Evolutionary conservation across 1,140 invertebrate species (phyloP).

Genomic region (Pinna nobilis): DNA sequence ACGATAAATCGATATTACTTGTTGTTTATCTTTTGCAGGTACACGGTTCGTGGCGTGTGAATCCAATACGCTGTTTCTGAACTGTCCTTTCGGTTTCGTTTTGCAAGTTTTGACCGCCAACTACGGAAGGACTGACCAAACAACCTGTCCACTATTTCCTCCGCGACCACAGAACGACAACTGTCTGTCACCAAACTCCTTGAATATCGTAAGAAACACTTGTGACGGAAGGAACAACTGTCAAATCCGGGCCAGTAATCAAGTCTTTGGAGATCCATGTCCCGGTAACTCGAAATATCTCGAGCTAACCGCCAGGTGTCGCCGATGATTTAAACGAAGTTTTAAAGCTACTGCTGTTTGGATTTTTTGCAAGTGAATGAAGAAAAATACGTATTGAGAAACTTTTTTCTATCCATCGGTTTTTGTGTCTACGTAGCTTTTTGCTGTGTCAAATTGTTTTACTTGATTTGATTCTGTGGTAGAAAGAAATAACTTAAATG

Average conservation of each 20-base stretch:
- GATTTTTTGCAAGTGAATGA: too few relatives aligned
- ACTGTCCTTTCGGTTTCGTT: neutral
- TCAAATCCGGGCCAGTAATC: constrained; percentile 3
- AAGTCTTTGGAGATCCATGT: constrained; percentile 9
- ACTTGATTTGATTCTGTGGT: too few relatives aligned
- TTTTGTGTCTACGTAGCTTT: too few relatives aligned
- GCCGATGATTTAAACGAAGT: too few relatives aligned
- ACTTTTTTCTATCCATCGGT: too few relatives aligned
- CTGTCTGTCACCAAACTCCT: neutral
- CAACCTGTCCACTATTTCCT: neutral
- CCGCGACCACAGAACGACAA: neutral
- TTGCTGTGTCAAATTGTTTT: too few relatives aligned
- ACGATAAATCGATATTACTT: too few relatives aligned
- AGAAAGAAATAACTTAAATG: too few relatives aligned
- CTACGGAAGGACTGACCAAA: neutral
- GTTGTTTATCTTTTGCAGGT: neutral
- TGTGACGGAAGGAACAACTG: constrained; percentile 1
- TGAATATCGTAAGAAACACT: neutral
- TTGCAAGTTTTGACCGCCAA: neutral
- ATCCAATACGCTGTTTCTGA: neutral
- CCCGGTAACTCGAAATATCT: constrained; percentile 21
- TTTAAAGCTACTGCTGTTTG: too few relatives aligned
- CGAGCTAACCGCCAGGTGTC: constrained; percentile 2
- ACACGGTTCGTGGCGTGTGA: neutral
- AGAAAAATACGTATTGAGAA: too few relatives aligned